Percentiles rank a stretch among this genome's conserved stretches.
Evolutionary conservation across 2,888 invertebrate species (phyloP).

Genomic region (Zygothrica quintamaculata): DNA sequence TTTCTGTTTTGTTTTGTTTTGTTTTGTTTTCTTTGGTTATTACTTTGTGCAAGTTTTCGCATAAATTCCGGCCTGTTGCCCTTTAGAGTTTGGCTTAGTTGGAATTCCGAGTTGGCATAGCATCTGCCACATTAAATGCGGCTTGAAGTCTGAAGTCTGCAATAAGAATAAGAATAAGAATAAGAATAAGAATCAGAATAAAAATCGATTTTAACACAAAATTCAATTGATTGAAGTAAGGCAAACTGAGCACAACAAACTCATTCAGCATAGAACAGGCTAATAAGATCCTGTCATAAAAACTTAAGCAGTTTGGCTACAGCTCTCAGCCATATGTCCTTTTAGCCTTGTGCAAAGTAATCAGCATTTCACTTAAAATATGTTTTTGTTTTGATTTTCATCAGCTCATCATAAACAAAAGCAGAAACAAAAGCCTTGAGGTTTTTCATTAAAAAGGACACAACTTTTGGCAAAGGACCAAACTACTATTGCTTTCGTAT

Average conservation of each 20-base stretch:
- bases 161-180: too few relatives aligned
- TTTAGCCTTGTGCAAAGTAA: too few relatives aligned
- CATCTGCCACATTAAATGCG: conserved; percentile 60
- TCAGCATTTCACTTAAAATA: too few relatives aligned
- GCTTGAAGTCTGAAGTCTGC: conserved; percentile 46
- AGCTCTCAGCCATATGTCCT: too few relatives aligned
- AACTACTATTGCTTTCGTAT: background rate
- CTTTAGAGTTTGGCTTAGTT: conserved; percentile 60
- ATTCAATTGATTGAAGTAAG: conserved; percentile 22
- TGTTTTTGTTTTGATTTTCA: too few relatives aligned
- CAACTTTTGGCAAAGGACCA: too few relatives aligned
- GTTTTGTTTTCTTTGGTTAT: conserved; percentile 57
- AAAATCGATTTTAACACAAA: conserved; percentile 59
- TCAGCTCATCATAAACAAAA: too few relatives aligned
- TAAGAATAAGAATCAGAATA: conserved; percentile 48
- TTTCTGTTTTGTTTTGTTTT: conserved; percentile 38
- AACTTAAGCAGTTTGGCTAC: too few relatives aligned
- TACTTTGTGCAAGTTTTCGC: conserved; percentile 72
- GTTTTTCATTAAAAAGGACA: too few relatives aligned
- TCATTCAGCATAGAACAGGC: too few relatives aligned
- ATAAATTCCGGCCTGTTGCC: conserved; percentile 73
- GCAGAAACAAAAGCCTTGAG: too few relatives aligned
- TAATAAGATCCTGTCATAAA: too few relatives aligned
- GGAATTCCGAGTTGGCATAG: conserved; percentile 40
- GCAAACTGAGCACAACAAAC: background rate